Conservation (phyloP, 2,888 invertebrate genomes). For the Tryphoninae sp. region DNA sequence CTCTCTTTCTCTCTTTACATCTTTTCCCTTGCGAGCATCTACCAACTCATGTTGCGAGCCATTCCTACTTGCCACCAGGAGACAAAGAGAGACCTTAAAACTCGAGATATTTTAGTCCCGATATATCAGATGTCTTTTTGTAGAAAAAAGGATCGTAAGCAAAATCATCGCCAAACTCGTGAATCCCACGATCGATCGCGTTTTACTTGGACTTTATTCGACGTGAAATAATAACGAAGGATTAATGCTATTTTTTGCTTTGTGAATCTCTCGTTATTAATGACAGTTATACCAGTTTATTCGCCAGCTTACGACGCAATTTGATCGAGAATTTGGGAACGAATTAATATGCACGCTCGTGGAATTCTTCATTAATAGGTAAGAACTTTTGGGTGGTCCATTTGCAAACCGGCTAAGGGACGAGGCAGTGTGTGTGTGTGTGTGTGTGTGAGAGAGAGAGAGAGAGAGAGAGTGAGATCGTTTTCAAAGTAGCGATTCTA, state of each 20-base stretch:
- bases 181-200: conserved; percentile 35
- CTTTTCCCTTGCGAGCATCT: conserved; percentile 29
- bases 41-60: conserved; percentile 33
- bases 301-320: conserved; percentile 22
- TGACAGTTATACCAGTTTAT: conserved; percentile 34
- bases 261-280: conserved; percentile 35
- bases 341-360: conserved; percentile 58
- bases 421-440: conserved; percentile 11
- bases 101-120: conserved; percentile 42
- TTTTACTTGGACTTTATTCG: conserved; percentile 3
- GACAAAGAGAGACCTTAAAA: conserved; percentile 44
- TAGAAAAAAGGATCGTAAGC: conserved; percentile 35
- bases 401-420: conserved; percentile 35
- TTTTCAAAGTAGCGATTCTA: conserved; percentile 61
- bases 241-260: conserved; percentile 1
- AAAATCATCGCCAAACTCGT: conserved; percentile 52
- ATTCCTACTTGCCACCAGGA: conserved; percentile 54
- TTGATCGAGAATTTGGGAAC: conserved; percentile 40
- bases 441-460: too few species aligned
- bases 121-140: conserved; percentile 44
- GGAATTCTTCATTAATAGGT: conserved; percentile 61
- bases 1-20: conserved; percentile 21
- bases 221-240: conserved; percentile 33
- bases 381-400: conserved; percentile 63
- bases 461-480: conserved; percentile 41